Conservation (phyloP, 1,140 invertebrate genomes). For the Schlechtendalia chinensis region DNA sequence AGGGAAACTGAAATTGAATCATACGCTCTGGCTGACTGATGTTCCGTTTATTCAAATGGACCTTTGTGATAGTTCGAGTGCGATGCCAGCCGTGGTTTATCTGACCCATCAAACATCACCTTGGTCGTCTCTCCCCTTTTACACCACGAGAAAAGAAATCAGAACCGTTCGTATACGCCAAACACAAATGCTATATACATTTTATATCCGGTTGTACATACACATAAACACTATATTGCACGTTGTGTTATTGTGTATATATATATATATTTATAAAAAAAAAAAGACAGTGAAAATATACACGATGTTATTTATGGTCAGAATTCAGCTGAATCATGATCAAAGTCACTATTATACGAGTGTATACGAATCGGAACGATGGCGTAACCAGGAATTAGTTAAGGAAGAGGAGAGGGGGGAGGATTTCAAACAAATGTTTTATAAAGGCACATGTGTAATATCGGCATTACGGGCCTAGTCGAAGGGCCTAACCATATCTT, state of each 20-base stretch:
- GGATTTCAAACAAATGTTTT: too few relatives aligned
- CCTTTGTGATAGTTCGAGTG: constrained; percentile 34
- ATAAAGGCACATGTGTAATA: too few relatives aligned
- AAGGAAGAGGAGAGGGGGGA: too few relatives aligned
- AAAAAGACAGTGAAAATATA: constrained; percentile 5
- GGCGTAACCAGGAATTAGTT: too few relatives aligned
- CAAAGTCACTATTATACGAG: not conserved
- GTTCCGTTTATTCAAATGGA: constrained; percentile 49
- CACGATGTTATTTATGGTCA: constrained; percentile 15
- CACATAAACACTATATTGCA: not conserved
- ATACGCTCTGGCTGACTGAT: constrained; percentile 50
- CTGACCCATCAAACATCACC: constrained; percentile 48
- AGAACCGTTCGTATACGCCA: constrained; percentile 2
- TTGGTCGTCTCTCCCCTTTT: not conserved
- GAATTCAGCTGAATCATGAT: constrained; percentile 19
- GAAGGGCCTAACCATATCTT: too few relatives aligned
- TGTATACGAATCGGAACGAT: constrained; percentile 14
- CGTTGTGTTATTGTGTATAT: not conserved
- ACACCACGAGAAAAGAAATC: not conserved
- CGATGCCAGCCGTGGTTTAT: constrained; percentile 40
- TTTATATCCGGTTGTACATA: constrained; percentile 3
- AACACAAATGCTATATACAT: constrained; percentile 6
- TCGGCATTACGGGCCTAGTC: too few relatives aligned
- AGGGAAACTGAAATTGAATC: constrained; percentile 49
- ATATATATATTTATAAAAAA: not conserved